Evolutionary conservation across 2,113 vertebrate species (phyloP), one percentile per base, ranked within the genome.

Genomic region (Amphilophus citrinellus): DNA sequence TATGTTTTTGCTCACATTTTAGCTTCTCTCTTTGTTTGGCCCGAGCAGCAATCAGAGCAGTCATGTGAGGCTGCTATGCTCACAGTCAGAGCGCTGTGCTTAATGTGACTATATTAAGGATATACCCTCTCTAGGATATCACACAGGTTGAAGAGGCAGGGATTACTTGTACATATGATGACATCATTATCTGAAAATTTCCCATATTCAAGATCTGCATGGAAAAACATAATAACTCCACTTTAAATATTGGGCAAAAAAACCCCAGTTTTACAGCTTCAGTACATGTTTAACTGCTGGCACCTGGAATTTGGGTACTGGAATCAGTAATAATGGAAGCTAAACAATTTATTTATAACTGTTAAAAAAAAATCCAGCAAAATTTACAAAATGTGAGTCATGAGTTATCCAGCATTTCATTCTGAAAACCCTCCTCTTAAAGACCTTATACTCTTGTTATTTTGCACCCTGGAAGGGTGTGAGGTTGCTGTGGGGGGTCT

Each of bases 381-480:
- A 17, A 71, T 30, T 15, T 47, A 47, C 47, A 53, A 53, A 44
- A 30, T 20, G 24, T 71, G 15, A 73, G 66, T 73, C 44, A 32
- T 1, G 0, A n/a, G 17, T 53, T 73, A 53, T 73, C 17, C 27
- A 73, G 27, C 13, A 44, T 73, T 53, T 32, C 7, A 77, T 59
- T 77, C 13, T 39, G 22, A 24, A 77, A 44, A 9, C 50, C 53
- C 77, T 84, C 15, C 37, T 76, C 68, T 83, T 30, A 63, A 73
- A 37, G 53, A 60, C 80, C 56, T 80, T 63, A 59, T n/a, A 83
- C 87, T 82, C 10, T 8, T 82, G 80, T 82, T 92, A 88, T 94
- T 93, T 89, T 89, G 71, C 37, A 8, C 77, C 58, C 76, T 80
- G 78, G 66, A 53, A 27, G 44, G 44, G 84, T 58, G 44, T 66